Percentiles rank a stretch among this genome's conserved stretches.
phyloP scores from a whole-genome alignment of 1,140 invertebrate species.

The Leptonema lineaticorne region DNA sequence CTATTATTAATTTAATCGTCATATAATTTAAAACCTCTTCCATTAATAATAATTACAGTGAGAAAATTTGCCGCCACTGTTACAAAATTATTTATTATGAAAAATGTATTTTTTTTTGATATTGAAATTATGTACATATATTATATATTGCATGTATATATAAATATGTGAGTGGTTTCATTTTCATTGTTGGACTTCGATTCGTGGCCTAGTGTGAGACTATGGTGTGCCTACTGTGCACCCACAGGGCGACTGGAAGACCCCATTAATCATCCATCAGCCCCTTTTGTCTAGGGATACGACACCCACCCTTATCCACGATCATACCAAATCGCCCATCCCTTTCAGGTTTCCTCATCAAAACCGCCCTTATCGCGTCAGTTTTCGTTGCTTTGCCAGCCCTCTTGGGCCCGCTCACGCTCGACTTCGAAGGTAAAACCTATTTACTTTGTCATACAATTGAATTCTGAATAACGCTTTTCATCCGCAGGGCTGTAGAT shows the following conservation, averaged over 20 bases:
- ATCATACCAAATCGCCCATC: neutral
- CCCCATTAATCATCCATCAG: constrained; percentile 52
- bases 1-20: too few relatives aligned
- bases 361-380: neutral
- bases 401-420: constrained; percentile 10
- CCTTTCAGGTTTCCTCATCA: neutral
- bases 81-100: too few relatives aligned
- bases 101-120: too few relatives aligned
- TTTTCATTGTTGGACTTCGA: constrained; percentile 5
- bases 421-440: constrained; percentile 34
- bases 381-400: neutral
- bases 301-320: constrained; percentile 33
- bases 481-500: constrained; percentile 28
- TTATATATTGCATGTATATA: neutral
- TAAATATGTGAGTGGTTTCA: constrained; percentile 7
- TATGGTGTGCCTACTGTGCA: neutral
- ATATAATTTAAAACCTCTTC: too few relatives aligned
- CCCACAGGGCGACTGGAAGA: constrained; percentile 29
- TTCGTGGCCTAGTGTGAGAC: neutral
- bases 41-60: too few relatives aligned
- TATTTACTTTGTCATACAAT: constrained; percentile 41
- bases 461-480: constrained; percentile 36
- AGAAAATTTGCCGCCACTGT: too few relatives aligned
- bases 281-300: constrained; percentile 47
- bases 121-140: too few relatives aligned